phyloP scores from a whole-genome alignment of 2,888 invertebrate genomes.

The Drosophila quinaria region DNA sequence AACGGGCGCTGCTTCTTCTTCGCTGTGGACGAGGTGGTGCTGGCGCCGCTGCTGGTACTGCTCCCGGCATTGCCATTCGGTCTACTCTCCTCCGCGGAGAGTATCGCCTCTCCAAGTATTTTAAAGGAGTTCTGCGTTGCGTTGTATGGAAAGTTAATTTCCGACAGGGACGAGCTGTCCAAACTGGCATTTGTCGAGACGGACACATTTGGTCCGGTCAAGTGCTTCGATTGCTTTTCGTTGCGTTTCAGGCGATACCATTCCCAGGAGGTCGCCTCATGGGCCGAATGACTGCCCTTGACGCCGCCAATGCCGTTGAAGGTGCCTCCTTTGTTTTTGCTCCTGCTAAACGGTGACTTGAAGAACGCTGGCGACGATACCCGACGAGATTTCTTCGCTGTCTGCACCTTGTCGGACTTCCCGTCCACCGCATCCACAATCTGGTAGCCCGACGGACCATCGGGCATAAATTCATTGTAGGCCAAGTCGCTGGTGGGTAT shows the following conservation, averaged over 20 bases:
- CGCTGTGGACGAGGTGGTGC: constrained; percentile 79
- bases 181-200: constrained; percentile 56
- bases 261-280: constrained; percentile 86
- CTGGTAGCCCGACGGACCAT: constrained; percentile 84
- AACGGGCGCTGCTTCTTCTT: constrained; percentile 89
- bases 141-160: constrained; percentile 82
- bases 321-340: constrained; percentile 71
- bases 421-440: constrained; percentile 62
- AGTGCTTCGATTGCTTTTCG: constrained; percentile 57
- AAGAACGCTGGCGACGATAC: constrained; percentile 88
- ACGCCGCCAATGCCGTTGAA: constrained; percentile 46
- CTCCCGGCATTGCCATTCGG: constrained; percentile 57
- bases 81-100: constrained; percentile 66
- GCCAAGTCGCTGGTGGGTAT: constrained; percentile 86
- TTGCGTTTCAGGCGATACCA: constrained; percentile 84
- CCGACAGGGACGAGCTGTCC: constrained; percentile 81
- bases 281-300: constrained; percentile 73
- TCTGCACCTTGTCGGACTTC: constrained; percentile 58
- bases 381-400: constrained; percentile 86
- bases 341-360: constrained; percentile 87
- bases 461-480: constrained; percentile 85
- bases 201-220: constrained; percentile 17
- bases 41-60: constrained; percentile 80
- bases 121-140: constrained; percentile 84
- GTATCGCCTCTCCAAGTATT: constrained; percentile 83